Base-by-base conservation (phyloP, 1,140 invertebrate species). In the Bombus breviceps region DNA sequence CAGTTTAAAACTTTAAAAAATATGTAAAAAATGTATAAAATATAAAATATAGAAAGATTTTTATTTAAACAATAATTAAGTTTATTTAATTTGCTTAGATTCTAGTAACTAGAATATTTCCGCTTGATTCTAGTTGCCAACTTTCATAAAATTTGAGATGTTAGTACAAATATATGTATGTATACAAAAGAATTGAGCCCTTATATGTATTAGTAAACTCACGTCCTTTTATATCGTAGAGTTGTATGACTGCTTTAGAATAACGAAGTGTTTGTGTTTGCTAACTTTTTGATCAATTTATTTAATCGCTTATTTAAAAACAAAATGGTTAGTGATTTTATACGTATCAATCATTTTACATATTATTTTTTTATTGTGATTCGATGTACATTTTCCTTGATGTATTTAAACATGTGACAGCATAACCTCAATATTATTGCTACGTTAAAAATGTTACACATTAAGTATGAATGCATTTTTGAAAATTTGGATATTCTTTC, bases 401-500 rank as follows among this genome's bases (percentile, higher is more conserved):
- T 68, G 34, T 34, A 28, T 64, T 47, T 43, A 41, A 85, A 88
- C 88, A 86, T 86, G 95, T 96, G 66, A 96, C 96, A 83, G 43
- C 66, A 47, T 92, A 92, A 92, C 91, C 90, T 89, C 34, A 13
- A 59, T 86, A 37, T 62, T 53, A 22, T 88, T 83, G 37, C 4
- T 32, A 28, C 15, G 3, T 71, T 62, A 69, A 75, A 41, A 62
- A 66, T 43, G 28, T 66, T 10, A 47, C 18, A 34, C 0, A 62
- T 53, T 53, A 43, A 62, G 15, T 59, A 34, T 62, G 32, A 69
- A 28, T 64, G 69, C 18, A 28, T 62, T 73, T 84, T 57, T n/a
- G 12, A 39, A 59, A 53, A 34, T 2, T 74, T 12, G 12, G 62
- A 13, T 9, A 32, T 18, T 13, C 41, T 32, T 41, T 41, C 6